phyloP scores from a whole-genome alignment of 2,888 invertebrate genomes.

The Amblyjoppa proteus region DNA sequence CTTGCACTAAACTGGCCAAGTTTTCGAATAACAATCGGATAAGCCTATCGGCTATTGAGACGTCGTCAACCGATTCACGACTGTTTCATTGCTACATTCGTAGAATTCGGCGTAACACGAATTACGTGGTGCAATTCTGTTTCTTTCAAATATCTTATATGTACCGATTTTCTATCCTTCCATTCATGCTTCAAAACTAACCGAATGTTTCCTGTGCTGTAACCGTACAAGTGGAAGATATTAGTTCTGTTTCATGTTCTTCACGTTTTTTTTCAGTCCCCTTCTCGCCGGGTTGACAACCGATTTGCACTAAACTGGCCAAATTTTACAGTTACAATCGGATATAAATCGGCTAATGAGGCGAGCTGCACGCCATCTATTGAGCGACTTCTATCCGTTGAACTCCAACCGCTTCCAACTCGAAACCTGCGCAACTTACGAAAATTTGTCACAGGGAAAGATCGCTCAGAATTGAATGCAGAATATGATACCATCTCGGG shows the following conservation, averaged over 20 bases:
- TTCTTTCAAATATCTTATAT: too few relatives aligned
- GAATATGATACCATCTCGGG: not conserved
- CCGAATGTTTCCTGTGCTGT: not conserved
- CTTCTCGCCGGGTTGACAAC: not conserved
- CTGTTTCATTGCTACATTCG: not conserved
- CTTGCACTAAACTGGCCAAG: too few relatives aligned
- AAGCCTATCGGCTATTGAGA: too few relatives aligned
- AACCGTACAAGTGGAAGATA: not conserved
- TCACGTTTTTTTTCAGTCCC: not conserved
- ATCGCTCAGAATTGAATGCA: too few relatives aligned
- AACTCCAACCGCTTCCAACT: not conserved
- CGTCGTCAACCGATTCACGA: constrained; percentile 11
- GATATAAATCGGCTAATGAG: not conserved
- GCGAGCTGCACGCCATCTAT: too few relatives aligned
- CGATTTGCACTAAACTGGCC: not conserved
- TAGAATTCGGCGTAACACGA: not conserved
- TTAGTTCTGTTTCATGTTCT: not conserved
- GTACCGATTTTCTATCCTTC: not conserved
- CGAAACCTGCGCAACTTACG: not conserved
- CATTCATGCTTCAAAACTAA: not conserved
- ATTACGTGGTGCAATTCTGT: too few relatives aligned
- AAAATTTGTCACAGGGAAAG: not conserved
- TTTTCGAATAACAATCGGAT: too few relatives aligned
- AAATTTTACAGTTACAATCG: not conserved
- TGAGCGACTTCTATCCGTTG: too few relatives aligned